Conservation (phyloP, 2,113 vertebrate species). For the Semnornis frantzii region DNA sequence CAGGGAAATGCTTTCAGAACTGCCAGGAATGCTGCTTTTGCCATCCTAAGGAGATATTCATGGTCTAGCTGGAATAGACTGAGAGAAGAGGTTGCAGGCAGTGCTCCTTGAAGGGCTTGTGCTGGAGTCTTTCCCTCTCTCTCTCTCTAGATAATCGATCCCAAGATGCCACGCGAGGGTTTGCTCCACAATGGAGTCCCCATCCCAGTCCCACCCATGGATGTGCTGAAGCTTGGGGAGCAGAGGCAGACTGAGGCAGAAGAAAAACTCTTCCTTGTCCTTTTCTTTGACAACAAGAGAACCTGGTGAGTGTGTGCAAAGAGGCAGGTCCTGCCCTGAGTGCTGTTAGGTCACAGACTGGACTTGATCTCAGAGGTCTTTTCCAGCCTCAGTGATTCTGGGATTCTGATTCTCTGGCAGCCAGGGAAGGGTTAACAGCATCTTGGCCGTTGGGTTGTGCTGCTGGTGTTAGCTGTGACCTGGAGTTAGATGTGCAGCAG, state of each 20-base stretch:
- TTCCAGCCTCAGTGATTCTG: too few species aligned
- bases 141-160: constrained; percentile 89
- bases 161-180: constrained; percentile 95
- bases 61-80: background rate
- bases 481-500: background rate
- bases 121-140: background rate
- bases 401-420: background rate
- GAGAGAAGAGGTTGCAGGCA: background rate
- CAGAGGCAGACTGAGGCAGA: constrained; percentile 89
- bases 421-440: background rate
- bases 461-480: background rate
- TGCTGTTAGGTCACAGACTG: background rate
- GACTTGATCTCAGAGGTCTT: too few species aligned
- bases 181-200: constrained; percentile 96
- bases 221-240: constrained; percentile 91
- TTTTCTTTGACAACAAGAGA: constrained; percentile 99
- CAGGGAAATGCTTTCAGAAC: background rate
- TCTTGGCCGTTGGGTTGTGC: background rate
- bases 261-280: constrained; percentile 94
- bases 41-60: background rate
- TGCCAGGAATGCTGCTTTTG: background rate
- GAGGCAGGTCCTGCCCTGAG: background rate
- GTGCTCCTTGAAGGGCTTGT: background rate
- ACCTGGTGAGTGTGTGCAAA: constrained; percentile 86
- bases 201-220: constrained; percentile 94